These are phyloP conservation scores for Ericerus pela DNA, from an alignment of 1,140 invertebrate species.

Conservation along the genomic window DNA sequence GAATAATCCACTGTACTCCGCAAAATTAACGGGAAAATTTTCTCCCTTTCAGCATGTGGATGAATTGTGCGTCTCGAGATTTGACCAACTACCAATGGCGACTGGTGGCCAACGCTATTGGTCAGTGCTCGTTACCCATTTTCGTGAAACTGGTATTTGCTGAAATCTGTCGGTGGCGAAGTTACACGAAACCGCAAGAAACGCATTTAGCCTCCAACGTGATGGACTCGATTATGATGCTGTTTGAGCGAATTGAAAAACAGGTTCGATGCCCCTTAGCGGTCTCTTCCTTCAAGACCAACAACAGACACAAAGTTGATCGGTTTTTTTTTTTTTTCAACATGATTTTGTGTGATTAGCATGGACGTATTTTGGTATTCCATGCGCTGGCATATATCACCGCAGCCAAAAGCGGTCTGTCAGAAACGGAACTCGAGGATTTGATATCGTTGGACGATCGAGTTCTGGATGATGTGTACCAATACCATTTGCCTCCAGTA, in stretches of 20 bases:
- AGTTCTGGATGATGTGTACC: constrained; percentile 90
- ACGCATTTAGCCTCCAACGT: constrained; percentile 85
- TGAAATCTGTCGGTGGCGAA: constrained; percentile 91
- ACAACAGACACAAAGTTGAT: neutral
- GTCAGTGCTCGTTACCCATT: constrained; percentile 86
- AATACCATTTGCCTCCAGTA: constrained; percentile 93
- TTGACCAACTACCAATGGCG: constrained; percentile 87
- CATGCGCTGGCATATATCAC: constrained; percentile 91
- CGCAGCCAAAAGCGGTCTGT: constrained; percentile 78
- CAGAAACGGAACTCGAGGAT: constrained; percentile 87
- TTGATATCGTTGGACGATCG: constrained; percentile 87
- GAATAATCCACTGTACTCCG: no score
- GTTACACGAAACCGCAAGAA: constrained; percentile 84
- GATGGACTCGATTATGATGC: constrained; percentile 94
- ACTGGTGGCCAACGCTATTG: constrained; percentile 81
- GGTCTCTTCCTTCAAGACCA: neutral
- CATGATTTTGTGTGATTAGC: constrained; percentile 35
- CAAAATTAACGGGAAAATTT: no score
- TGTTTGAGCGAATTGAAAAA: constrained; percentile 88
- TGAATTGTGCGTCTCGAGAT: constrained; percentile 76
- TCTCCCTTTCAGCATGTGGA: constrained; percentile 59
- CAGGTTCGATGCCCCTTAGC: constrained; percentile 40
- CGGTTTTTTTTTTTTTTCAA: constrained; percentile 5
- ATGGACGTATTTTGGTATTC: constrained; percentile 80
- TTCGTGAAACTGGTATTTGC: constrained; percentile 95